Percentiles rank a stretch among this genome's conserved stretches.
Conservation (phyloP, 92 coral and sea anemone genomes). For the Parazoanthus darwini region DNA sequence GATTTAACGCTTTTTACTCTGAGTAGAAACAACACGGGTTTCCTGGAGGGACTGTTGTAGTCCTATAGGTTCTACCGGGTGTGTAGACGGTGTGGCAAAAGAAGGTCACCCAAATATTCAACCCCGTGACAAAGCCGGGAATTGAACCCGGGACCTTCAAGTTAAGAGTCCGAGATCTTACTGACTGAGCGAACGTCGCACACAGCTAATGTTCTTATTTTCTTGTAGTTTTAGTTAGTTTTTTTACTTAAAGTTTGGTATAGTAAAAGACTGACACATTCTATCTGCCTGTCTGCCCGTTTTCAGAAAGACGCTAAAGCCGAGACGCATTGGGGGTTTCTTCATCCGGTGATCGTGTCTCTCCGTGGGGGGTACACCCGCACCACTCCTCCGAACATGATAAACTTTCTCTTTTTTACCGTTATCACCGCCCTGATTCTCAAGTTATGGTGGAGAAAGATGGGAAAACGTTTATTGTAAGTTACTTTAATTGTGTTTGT, state of each 20-base stretch:
- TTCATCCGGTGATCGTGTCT: slow-evolving; percentile 53
- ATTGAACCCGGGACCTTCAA: too few relatives aligned
- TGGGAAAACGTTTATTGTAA: slow-evolving; percentile 73
- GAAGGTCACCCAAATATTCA: too few relatives aligned
- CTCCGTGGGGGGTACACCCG: slow-evolving; percentile 54
- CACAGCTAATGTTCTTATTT: too few relatives aligned
- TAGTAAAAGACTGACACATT: neutral
- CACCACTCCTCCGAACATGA: slow-evolving; percentile 61
- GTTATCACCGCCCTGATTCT: slow-evolving; percentile 62
- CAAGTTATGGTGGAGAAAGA: slow-evolving; percentile 92
- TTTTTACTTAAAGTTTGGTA: too few relatives aligned
- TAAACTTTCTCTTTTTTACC: slow-evolving; percentile 59
- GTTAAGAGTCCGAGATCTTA: too few relatives aligned
- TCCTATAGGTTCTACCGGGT: neutral
- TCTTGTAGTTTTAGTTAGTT: too few relatives aligned
- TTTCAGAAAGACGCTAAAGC: slow-evolving; percentile 51
- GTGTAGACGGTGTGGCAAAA: neutral
- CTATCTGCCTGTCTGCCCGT: too few relatives aligned
- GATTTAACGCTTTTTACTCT: slow-evolving; percentile 34
- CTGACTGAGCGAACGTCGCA: too few relatives aligned
- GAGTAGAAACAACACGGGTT: slow-evolving; percentile 56
- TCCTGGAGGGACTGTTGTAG: neutral
- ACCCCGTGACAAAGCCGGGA: too few relatives aligned
- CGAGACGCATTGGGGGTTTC: slow-evolving; percentile 53
- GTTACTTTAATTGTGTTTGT: neutral